A percentile compares a stretch with the other conserved stretches of the same genome.
Conservation (phyloP, 2,113 vertebrate species). For the Mastomys coucha region DNA sequence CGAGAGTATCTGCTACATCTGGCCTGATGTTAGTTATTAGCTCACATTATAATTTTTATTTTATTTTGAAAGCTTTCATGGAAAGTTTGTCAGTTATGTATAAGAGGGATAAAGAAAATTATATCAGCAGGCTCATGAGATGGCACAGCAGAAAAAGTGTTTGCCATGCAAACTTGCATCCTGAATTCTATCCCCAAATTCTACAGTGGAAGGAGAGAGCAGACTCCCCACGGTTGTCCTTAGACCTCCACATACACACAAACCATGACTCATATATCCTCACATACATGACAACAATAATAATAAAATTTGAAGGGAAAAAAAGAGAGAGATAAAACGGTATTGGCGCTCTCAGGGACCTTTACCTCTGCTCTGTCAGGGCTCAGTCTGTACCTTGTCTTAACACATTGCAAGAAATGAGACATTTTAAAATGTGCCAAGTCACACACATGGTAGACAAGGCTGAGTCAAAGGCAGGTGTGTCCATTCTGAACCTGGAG, state of each 20-base stretch:
- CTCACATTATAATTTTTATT: neutral
- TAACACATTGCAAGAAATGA: neutral
- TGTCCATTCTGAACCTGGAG: neutral
- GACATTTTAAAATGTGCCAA: neutral
- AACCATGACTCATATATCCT: too few species aligned
- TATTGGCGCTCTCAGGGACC: neutral
- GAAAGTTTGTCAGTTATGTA: neutral
- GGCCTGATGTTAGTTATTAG: neutral
- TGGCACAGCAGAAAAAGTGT: neutral
- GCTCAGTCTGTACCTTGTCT: neutral
- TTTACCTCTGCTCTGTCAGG: neutral
- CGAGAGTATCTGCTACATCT: neutral
- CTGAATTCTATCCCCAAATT: neutral
- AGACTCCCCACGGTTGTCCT: neutral
- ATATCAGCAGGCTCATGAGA: neutral
- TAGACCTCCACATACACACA: neutral
- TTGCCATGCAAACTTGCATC: neutral
- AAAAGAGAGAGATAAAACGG: neutral
- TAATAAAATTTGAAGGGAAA: neutral
- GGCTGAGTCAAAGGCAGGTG: constrained; percentile 2
- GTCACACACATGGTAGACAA: neutral
- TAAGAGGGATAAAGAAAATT: neutral
- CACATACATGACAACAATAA: neutral
- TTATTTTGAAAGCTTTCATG: constrained; percentile 27
- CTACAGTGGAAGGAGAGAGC: neutral